Conservation (phyloP, 2,113 vertebrate genomes). For the Agapornis roseicollis region DNA sequence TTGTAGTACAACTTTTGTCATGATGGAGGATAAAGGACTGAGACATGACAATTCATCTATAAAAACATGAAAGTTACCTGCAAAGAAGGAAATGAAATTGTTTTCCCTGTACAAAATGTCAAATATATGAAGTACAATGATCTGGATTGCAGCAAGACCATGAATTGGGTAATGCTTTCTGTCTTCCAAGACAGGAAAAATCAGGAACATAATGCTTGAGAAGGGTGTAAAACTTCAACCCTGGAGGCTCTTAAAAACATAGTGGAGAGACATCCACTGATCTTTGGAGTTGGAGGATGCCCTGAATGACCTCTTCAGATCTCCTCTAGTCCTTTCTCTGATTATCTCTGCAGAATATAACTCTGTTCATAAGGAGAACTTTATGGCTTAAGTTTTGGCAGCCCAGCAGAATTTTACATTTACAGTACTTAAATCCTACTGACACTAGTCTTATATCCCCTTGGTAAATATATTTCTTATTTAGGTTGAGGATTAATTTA, state of each 20-base stretch:
- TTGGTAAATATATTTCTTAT: background rate
- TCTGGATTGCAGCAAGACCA: background rate
- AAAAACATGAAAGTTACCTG: background rate
- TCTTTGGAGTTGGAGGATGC: background rate
- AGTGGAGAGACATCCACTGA: background rate
- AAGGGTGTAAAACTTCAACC: background rate
- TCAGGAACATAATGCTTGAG: background rate
- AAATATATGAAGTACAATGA: background rate
- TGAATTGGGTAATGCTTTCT: background rate
- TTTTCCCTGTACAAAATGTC: background rate
- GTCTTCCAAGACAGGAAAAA: background rate
- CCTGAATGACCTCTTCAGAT: background rate
- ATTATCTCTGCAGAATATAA: background rate
- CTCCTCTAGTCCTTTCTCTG: background rate
- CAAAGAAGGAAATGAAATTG: background rate
- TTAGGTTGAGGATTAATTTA: slow-evolving; percentile 11
- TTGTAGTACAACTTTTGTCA: background rate
- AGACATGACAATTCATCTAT: background rate
- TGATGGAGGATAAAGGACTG: background rate
- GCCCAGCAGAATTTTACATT: background rate
- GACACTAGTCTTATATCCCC: background rate
- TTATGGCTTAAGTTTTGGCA: background rate
- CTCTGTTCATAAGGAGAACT: background rate
- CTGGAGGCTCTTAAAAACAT: background rate
- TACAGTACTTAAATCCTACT: background rate